Evolutionary conservation across 92 coral and sea anemone species (phyloP), one percentile per base, ranked within the genome.

Genomic region (Porites evermanni): DNA sequence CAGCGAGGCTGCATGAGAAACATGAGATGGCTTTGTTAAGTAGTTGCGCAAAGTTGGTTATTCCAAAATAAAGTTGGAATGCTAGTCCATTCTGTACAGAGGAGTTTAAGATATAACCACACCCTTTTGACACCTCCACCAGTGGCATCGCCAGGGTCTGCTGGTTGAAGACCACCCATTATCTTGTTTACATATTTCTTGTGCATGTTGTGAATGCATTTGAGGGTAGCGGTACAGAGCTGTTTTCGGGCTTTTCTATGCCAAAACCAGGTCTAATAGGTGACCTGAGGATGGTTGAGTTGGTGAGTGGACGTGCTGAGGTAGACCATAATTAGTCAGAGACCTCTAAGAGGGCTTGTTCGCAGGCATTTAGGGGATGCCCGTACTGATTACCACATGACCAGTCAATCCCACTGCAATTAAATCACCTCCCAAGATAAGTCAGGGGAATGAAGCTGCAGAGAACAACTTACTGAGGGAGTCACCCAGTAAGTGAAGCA

Each of bases 271-370:
- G 84, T 87, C 91, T 9, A 86, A 87, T 11, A 82, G 84, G 70
- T 77, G 87, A 50, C 89, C 79, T 60, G 70, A 77, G 26, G 70
- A 77, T 61, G 86, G 91, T 29, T 88, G 75, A 75, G 91, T 90
- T 50, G 91, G 85, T 74, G 90, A 77, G 70, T 79, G 81, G 12
- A 89, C 90, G 72, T 85, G 93, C 83, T 86, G 90, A 1, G 81
- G 60, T 5, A 88, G 79, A 21, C 88, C 92, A 75, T 73, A 88
- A 64, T 78, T 88, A 29, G 66, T 59, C 75, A 64, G 75, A 19
- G 21, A 78, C 56, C 16, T 82, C 84, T 20, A 88, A 60, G 51
- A 88, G 79, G 79, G 88, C 82, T 51, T 70, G 88, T 72, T 81
- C 72, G 72, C 79, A 73, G 67, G 63, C 61, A 66, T 64, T 70